These are phyloP conservation scores for Notodonta dromedarius DNA, from an alignment of 2,888 invertebrate genomes.

Conservation along the genomic window DNA sequence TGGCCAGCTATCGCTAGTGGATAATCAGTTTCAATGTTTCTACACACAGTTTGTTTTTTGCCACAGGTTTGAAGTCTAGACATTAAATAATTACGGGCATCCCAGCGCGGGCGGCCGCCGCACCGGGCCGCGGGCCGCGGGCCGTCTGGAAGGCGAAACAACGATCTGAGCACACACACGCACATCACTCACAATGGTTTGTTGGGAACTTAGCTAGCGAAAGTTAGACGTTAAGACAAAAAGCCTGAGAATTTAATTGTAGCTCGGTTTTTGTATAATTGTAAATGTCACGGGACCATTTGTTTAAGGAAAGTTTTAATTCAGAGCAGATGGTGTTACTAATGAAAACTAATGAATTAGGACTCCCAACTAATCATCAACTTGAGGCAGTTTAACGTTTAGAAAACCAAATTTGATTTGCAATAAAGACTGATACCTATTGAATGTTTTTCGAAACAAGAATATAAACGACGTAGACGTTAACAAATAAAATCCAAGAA, in stretches of 20 bases:
- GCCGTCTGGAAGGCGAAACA: constrained; percentile 3
- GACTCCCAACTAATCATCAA: too few species aligned
- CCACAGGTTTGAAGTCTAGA: not conserved
- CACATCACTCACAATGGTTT: not conserved
- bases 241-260: not conserved
- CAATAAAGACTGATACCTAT: too few species aligned
- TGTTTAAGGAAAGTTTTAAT: not conserved
- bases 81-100: not conserved
- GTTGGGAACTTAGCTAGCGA: not conserved
- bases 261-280: not conserved
- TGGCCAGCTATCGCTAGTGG: too few species aligned
- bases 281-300: not conserved
- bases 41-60: not conserved
- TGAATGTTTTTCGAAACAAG: too few species aligned
- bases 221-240: not conserved
- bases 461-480: too few species aligned
- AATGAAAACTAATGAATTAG: too few species aligned
- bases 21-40: not conserved
- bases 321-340: not conserved
- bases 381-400: too few species aligned
- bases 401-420: too few species aligned
- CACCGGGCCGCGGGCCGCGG: not conserved
- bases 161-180: not conserved
- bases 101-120: not conserved
- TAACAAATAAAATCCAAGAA: too few species aligned